Evolutionary conservation across 1,140 invertebrate genomes (phyloP).

Genomic region (Scaptomyza montana): DNA sequence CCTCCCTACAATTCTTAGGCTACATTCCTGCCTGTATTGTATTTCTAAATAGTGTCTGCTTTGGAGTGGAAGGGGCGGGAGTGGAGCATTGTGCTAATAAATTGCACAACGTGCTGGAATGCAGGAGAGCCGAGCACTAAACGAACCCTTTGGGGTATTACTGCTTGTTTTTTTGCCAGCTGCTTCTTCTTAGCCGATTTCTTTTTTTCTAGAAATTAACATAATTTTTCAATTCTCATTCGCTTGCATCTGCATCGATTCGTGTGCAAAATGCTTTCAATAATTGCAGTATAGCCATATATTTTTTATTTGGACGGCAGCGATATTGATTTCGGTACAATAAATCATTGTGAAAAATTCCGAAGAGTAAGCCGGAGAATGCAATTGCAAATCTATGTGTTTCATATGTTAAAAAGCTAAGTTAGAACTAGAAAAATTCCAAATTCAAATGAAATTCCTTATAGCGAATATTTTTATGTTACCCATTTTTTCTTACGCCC

Average conservation of each 20-base stretch:
- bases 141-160: constrained; percentile 63
- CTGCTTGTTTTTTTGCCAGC: constrained; percentile 50
- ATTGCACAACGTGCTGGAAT: constrained; percentile 78
- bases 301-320: constrained; percentile 4
- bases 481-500: no score
- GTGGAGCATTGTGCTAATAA: constrained; percentile 54
- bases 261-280: constrained; percentile 1
- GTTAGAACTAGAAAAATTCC: neutral
- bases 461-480: no score
- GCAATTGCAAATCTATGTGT: neutral
- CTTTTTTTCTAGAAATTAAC: constrained; percentile 49
- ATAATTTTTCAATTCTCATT: constrained; percentile 77
- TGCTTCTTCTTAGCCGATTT: no score
- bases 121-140: constrained; percentile 41
- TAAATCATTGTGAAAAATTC: neutral
- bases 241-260: constrained; percentile 14
- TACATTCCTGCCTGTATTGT: constrained; percentile 23
- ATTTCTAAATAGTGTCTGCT: constrained; percentile 51
- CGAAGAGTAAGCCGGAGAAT: neutral
- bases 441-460: no score
- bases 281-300: constrained; percentile 25
- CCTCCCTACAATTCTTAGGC: neutral
- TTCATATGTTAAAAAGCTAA: no score
- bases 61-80: neutral
- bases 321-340: constrained; percentile 1